Percentiles rank a stretch among this genome's conserved stretches.
Conservation (phyloP, 2,113 vertebrate species). For the Mastomys coucha region DNA sequence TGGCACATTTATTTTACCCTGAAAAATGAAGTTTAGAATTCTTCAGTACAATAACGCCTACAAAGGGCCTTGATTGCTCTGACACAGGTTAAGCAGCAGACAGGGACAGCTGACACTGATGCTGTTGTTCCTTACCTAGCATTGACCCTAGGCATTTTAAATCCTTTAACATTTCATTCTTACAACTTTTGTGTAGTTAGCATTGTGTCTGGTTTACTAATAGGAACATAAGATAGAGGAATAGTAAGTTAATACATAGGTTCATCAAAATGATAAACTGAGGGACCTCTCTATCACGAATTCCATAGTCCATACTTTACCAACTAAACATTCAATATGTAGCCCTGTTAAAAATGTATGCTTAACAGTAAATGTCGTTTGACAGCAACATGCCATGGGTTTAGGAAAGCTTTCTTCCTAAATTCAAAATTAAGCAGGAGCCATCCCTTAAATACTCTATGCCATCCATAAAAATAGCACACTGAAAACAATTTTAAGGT, state of each 20-base stretch:
- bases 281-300: background rate
- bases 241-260: background rate
- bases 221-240: background rate
- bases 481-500: conserved; percentile 6
- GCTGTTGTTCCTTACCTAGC: background rate
- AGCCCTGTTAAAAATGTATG: background rate
- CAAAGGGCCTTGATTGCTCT: background rate
- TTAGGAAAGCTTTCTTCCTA: conserved; percentile 38
- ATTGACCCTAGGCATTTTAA: background rate
- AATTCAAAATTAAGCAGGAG: conserved; percentile 18
- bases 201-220: conserved; percentile 1
- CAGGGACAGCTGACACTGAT: background rate
- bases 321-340: background rate
- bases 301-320: background rate
- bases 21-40: conserved; percentile 11
- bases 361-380: conserved; percentile 42
- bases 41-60: background rate
- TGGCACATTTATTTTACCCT: background rate
- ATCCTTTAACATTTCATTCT: background rate
- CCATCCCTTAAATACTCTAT: background rate
- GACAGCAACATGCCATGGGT: background rate
- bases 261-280: background rate
- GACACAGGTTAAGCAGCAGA: background rate
- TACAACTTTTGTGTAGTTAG: background rate
- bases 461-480: conserved; percentile 10